Base-by-base conservation (phyloP, 1,140 invertebrate species). In the Lucilia cuprina region DNA sequence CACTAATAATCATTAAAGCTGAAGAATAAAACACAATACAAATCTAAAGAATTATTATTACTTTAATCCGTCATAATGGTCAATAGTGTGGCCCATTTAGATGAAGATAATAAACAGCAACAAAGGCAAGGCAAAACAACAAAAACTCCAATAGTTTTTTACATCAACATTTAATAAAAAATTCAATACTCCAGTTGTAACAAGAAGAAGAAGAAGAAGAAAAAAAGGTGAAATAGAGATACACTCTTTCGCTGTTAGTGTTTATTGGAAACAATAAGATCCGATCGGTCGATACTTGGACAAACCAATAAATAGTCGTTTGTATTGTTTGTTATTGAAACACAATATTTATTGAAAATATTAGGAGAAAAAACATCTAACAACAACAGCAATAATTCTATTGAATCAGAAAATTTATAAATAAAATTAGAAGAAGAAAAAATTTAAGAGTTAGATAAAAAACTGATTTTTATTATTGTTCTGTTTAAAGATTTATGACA, bases 41-140 rank as follows among this genome's bases (percentile, higher is more conserved):
- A 78, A 12, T 35, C 9, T 13, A 78, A 78, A 78, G 34, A 19
- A 35, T 78, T 78, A 35, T 78, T 49, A 78, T 41, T 49, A 21
- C 75, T 41, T 49, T 78, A 78, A 78, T 78, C 75, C 75, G 75
- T 41, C 30, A 35, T 78, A 78, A 78, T 78, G 75, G 75, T 78
- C 75, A 78, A 78, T 78, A 41, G 75, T 49, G 34, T 78, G 34
- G 75, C 41, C 75, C 34, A 78, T 78, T 78, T 78, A n/a, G 34
- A 35, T 30, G 19, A 75, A 35, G 55, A 60, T 60, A 60, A 60
- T 60, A 60, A 60, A 41, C 41, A 41, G 41, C 55, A 60, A 60
- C 21, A 70, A 21, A 70, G 12, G n/a, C 65, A 70, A 65, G 25
- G 5, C 55, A 65, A 65, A 65, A 70, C 19, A 70, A 12, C 19